Evolutionary conservation across 2,797 vertebrate genomes (phyloP), one percentile per base, ranked within the genome.

Genomic region (Kryptolebias ocellatus): DNA sequence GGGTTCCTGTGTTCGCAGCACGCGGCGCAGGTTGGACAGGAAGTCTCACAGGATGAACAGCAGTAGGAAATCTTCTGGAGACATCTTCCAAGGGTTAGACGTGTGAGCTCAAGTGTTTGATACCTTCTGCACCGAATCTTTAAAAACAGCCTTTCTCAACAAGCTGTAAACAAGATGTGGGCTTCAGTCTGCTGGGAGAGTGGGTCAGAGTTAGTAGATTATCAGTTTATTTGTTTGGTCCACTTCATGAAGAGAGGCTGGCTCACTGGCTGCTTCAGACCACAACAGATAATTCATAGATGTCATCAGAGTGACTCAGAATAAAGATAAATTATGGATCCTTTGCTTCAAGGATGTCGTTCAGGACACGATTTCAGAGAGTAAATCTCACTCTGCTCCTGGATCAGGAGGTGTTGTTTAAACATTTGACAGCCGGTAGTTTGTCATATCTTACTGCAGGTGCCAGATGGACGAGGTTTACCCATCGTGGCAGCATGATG

Each of bases 281-380:
- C 57, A 4, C 51, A 1, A 3, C 62, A 18, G 16, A 72, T 74
- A 42, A 74, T 69, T 77, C 39, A 67, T 65, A 58, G 6, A 72
- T 55, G 17, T 66, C 53, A 9, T 24, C 45, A 68, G 46, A 61
- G 53, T 64, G 59, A 66, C 64, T 59, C 39, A 45, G 37, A 61
- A 60, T 65, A 18, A 3, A 60, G 47, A 65, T 71, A 18, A 72
- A 68, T 70, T 7, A 79, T 66, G 27, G 37, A 61, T 31, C 20
- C 0, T 58, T 28, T 61, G 51, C 47, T 58, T 55, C 18, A 18
- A 59, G 51, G 53, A 62, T 8, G 37, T 16, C 0, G 18, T 20
- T 58, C 39, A 64, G 58, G 42, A 54, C 0, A 4, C 2, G 0
- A 51, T 2, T 1, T n/a, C 45, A 54, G 60, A 29, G 11, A 52